Evolutionary conservation across 2,113 vertebrate genomes (phyloP).

Genomic region (Burhinus bistriatus): DNA sequence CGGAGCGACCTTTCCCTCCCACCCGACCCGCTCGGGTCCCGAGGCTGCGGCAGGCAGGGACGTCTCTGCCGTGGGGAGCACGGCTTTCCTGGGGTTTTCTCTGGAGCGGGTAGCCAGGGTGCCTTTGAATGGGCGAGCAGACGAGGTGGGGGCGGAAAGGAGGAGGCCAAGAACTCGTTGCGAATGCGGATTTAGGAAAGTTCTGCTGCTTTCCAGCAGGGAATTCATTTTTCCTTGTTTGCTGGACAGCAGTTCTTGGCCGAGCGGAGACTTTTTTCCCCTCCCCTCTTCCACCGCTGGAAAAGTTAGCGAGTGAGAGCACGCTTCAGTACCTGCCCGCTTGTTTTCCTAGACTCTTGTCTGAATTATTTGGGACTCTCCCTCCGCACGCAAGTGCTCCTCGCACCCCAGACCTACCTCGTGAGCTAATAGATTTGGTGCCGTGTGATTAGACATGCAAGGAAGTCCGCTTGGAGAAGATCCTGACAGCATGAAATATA

Average conservation of each 20-base stretch:
- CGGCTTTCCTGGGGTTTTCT: background rate
- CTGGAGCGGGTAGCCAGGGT: background rate
- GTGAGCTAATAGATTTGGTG: background rate
- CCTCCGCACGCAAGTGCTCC: fast-evolving
- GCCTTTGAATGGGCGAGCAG: background rate
- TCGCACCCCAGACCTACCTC: background rate
- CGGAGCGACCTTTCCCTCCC: constrained; percentile 11
- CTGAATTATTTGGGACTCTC: background rate
- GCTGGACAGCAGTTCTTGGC: constrained; percentile 48
- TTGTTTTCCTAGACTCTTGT: background rate
- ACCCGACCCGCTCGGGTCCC: background rate
- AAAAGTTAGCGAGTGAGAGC: background rate
- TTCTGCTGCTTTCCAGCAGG: background rate
- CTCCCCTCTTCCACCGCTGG: background rate
- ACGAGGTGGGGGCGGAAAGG: background rate
- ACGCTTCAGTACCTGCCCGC: background rate
- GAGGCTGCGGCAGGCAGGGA: background rate
- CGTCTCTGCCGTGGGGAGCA: background rate
- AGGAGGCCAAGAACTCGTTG: background rate
- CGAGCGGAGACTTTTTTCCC: background rate
- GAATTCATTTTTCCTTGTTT: constrained; percentile 42
- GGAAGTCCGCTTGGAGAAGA: constrained; percentile 73
- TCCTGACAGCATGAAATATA: constrained; percentile 82
- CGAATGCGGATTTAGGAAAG: constrained; percentile 21
- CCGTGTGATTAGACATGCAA: constrained; percentile 54